Conservation (phyloP, 2,888 invertebrate species). For the Leucania comma region DNA sequence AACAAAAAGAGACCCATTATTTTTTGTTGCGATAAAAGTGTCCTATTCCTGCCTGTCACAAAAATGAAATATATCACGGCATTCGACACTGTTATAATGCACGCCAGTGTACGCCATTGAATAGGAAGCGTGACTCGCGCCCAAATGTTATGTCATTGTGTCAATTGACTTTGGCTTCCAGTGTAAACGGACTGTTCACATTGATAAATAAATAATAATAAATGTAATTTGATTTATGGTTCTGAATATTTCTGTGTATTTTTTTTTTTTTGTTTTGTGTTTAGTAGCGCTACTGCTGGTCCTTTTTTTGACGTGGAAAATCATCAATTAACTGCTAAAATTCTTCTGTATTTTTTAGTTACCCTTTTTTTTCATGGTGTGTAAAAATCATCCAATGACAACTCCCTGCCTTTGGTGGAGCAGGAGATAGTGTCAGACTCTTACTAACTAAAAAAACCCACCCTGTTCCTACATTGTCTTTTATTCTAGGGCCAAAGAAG, state of each 20-base stretch:
- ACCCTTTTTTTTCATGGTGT: no score
- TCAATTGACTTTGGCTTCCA: conserved; percentile 30
- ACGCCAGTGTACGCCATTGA: conserved; percentile 28
- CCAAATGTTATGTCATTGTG: conserved; percentile 43
- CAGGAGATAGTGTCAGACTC: no score
- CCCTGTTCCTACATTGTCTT: no score
- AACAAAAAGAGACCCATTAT: not conserved
- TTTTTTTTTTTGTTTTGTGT: not conserved
- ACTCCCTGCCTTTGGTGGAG: no score
- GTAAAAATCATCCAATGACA: no score
- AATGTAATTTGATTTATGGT: conserved; percentile 25
- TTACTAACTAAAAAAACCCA: no score
- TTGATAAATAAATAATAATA: conserved; percentile 17
- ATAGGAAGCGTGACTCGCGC: conserved; percentile 25
- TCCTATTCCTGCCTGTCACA: conserved; percentile 4
- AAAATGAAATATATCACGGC: conserved; percentile 27
- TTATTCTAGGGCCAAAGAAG: no score
- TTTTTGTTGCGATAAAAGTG: conserved; percentile 11
- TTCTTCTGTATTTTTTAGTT: no score
- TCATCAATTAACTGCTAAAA: no score
- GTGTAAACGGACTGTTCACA: conserved; percentile 21
- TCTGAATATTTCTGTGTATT: not conserved
- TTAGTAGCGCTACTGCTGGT: no score
- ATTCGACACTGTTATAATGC: conserved; percentile 36
- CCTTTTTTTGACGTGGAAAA: no score